phyloP scores from a whole-genome alignment of 35 echinoderm and acorn worm species.

The Eucidaris tribuloides region DNA sequence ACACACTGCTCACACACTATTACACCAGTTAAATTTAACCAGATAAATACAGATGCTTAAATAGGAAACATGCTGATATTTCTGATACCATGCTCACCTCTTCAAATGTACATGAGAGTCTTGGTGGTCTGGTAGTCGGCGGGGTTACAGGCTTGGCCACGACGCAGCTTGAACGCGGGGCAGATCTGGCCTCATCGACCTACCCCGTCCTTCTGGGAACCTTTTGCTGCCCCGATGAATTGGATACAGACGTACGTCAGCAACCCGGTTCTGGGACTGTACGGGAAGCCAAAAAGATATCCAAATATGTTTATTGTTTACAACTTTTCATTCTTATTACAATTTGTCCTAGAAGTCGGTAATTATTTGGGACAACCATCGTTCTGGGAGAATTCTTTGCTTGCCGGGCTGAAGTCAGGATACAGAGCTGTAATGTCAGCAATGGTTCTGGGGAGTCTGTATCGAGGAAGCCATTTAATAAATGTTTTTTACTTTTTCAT shows the following conservation, averaged over 20 bases:
- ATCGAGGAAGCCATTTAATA: too few species aligned
- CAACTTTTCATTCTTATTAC: too few species aligned
- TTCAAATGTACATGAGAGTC: conserved; percentile 86
- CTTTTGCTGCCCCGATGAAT: conserved; percentile 77
- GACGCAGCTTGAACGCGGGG: conserved; percentile 45
- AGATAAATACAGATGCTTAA: too few species aligned
- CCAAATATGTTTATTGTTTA: too few species aligned
- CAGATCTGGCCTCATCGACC: conserved; percentile 51
- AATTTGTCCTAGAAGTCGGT: too few species aligned
- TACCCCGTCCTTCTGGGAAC: conserved; percentile 44
- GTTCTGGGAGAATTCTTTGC: conserved; percentile 71
- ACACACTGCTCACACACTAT: too few species aligned
- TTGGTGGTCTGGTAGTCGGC: conserved; percentile 64
- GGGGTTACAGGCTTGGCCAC: conserved; percentile 39
- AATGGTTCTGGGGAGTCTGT: too few species aligned
- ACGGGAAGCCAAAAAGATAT: not conserved
- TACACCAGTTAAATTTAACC: too few species aligned
- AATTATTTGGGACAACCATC: too few species aligned
- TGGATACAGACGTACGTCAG: conserved; percentile 77
- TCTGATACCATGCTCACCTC: conserved; percentile 45
- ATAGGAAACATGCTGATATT: not conserved
- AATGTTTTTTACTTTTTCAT: too few species aligned
- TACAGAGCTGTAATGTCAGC: conserved; percentile 64
- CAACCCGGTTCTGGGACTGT: conserved; percentile 89
- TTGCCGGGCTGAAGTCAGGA: conserved; percentile 56